A percentile compares a stretch with the other conserved stretches of the same genome.
These are phyloP conservation scores for Wasmannia auropunctata DNA, from an alignment of 1,140 invertebrate species.

Conservation along the genomic window DNA sequence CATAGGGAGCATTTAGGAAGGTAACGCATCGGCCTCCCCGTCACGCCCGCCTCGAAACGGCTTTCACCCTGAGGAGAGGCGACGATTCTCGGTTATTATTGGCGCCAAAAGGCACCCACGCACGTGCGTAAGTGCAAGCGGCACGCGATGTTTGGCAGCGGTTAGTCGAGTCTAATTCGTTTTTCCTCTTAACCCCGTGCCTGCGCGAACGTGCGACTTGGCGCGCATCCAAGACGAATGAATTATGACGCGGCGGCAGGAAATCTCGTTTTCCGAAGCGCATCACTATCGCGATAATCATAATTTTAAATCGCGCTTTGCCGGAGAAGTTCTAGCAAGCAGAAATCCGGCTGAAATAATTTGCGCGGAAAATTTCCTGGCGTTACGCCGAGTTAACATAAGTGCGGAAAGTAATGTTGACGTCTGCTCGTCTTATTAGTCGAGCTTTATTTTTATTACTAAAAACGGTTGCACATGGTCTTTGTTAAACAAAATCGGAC, in stretches of 20 bases:
- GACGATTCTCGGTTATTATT: slow-evolving; percentile 73
- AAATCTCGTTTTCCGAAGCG: slow-evolving; percentile 41
- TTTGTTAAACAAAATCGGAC: neutral
- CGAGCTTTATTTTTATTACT: neutral
- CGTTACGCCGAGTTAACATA: neutral
- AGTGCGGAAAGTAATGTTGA: neutral
- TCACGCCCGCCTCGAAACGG: slow-evolving; percentile 49
- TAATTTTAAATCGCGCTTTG: slow-evolving; percentile 10
- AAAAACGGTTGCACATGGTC: neutral
- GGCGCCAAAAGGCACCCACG: slow-evolving; percentile 72
- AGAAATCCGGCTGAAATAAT: slow-evolving; percentile 15
- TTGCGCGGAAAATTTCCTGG: neutral
- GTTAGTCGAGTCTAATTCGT: slow-evolving; percentile 60
- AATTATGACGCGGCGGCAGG: slow-evolving; percentile 65
- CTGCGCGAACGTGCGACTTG: slow-evolving; percentile 62
- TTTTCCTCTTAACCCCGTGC: slow-evolving; percentile 62
- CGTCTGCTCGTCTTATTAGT: neutral
- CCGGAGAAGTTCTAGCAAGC: neutral
- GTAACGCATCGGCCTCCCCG: slow-evolving; percentile 48
- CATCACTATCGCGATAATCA: slow-evolving; percentile 2
- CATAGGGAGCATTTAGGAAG: slow-evolving; percentile 66
- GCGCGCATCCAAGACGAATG: slow-evolving; percentile 62
- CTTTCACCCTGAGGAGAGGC: slow-evolving; percentile 65
- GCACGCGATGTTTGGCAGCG: slow-evolving; percentile 70
- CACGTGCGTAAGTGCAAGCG: slow-evolving; percentile 67